Evolutionary conservation across 2,113 vertebrate species (phyloP), one percentile per base, ranked within the genome.

Genomic region (Syngnathus typhle): DNA sequence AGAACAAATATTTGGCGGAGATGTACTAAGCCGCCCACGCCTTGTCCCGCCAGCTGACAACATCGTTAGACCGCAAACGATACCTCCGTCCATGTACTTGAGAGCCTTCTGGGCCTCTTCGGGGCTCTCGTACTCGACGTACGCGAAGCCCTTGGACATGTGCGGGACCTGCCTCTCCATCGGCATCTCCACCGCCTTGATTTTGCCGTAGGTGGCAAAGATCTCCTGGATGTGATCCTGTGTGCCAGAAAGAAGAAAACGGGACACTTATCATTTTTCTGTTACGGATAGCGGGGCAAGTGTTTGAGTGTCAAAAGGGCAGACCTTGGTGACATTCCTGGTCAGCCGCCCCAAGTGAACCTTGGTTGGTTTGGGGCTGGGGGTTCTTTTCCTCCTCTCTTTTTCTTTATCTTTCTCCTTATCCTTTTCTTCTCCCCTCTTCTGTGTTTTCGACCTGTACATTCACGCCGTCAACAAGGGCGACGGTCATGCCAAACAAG

Each of bases 201-300:
- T 96, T 84, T 98, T 98, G 41, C 96, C 96, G 0, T 99, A 98
- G 13, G 95, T 95, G 58, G 95, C 92, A 85, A 99, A 99, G 74
- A 99, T 99, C 85, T 99, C 97, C 90, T 96, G 94, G 51, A 99
- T 95, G 88, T 99, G 96, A 68, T 98, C 95, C 97, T 98, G 82
- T 56, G 37, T 5, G 65, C 32, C 60, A 76, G 72, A 1, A 10
- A 3, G 10, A 11, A 43, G 11, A 12, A 49, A 66, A 2, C 58
- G 19, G 32, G 32, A 16, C 1, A 32, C 3, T 32, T 32, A 32
- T 32, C 27, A 32, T 32, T 32, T 32, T 32, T 32, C 27, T 32
- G 27, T 32, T 32, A 32, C 3, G 27, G 27, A 32, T 3, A 32
- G 27, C 27, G 27, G 27, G 27, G 27, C 27, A 32, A 32, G 3